Evolutionary conservation across 2,113 vertebrate genomes (phyloP), one percentile per base, ranked within the genome.

Genomic region (Vireo altiloquus): DNA sequence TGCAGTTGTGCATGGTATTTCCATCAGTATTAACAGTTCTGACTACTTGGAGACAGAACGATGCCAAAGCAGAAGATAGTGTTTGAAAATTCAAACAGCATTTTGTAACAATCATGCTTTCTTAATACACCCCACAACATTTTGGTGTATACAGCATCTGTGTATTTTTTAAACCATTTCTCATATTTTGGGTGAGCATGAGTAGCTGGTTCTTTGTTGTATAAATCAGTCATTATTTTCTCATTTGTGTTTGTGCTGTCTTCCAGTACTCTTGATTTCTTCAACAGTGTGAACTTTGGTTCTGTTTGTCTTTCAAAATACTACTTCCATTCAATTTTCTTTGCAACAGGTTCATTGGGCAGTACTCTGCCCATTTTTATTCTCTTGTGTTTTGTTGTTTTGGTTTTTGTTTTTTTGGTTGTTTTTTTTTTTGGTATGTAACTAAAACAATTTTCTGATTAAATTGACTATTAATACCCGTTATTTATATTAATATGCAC

Each of bases 1-100:
- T 89, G 49, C 54, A 82, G n/a, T 87, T 92, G 66, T 93, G 82
- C 86, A 92, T 96, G 82, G 31, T 82, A 91, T 87, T 77, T 90
- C 64, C 79, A 83, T 93, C 68, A 33, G 66, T 49, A 76, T 70
- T 46, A 89, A 75, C 40, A 81, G 54, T 82, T 92, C 68, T 87
- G 70, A 92, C 57, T 82, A 37, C 78, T 47, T 77, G 80, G 60
- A 89, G 50, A 89, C 40, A 75, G 57, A 80, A 61, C 14, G 69
- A 76, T 92, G 65, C 31, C 70, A 87, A 86, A 84, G 33, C 35
- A 92, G 82, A 86, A 71, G 59, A 59, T 2, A 77, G 28, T 14
- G 23, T 78, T 81, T 70, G 35, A 93, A 91, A 84, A 78, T 83
- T 80, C 50, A 87, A 86, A 59, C 2, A 0, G 18, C 49, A 66